Evolutionary conservation across 2,888 invertebrate species (phyloP).

Genomic region (Melieria omissa): DNA sequence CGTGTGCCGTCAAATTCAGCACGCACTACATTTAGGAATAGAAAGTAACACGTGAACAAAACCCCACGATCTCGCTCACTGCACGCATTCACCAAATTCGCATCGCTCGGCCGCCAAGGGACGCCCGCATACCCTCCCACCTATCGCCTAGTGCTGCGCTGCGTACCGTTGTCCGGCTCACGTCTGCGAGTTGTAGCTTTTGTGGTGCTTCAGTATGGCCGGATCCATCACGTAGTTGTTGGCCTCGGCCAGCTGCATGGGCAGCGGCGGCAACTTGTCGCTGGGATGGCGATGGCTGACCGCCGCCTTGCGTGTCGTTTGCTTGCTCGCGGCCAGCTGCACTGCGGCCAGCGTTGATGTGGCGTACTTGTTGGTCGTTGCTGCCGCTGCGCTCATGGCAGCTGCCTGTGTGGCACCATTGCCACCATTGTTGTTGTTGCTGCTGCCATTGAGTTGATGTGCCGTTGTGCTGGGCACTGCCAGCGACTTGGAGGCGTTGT

Average conservation of each 20-base stretch:
- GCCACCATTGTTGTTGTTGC: constrained; percentile 41
- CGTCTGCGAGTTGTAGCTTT: constrained; percentile 63
- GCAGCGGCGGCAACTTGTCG: constrained; percentile 79
- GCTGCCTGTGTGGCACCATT: constrained; percentile 32
- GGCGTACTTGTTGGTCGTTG: constrained; percentile 38
- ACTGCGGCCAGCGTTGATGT: constrained; percentile 36
- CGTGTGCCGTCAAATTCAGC: constrained; percentile 11
- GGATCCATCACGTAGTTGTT: constrained; percentile 76
- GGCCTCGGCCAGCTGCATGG: constrained; percentile 73
- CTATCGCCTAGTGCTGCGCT: not conserved
- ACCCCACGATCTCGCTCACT: not conserved
- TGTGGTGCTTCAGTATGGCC: constrained; percentile 63
- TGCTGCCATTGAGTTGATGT: constrained; percentile 20
- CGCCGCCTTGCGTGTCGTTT: constrained; percentile 69
- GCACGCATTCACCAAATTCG: not conserved
- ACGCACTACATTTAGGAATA: constrained; percentile 34
- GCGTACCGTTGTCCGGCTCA: constrained; percentile 33
- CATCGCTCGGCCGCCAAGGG: not conserved
- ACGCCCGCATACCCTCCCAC: not conserved
- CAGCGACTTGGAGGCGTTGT: constrained; percentile 1
- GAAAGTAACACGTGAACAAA: constrained; percentile 35
- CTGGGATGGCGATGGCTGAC: constrained; percentile 80
- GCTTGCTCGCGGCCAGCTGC: constrained; percentile 17
- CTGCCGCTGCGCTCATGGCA: constrained; percentile 50
- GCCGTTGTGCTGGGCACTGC: constrained; percentile 34